These are phyloP conservation scores for Oscheius sp. DNA, from an alignment of 2,888 invertebrate species.

Conservation along the genomic window DNA sequence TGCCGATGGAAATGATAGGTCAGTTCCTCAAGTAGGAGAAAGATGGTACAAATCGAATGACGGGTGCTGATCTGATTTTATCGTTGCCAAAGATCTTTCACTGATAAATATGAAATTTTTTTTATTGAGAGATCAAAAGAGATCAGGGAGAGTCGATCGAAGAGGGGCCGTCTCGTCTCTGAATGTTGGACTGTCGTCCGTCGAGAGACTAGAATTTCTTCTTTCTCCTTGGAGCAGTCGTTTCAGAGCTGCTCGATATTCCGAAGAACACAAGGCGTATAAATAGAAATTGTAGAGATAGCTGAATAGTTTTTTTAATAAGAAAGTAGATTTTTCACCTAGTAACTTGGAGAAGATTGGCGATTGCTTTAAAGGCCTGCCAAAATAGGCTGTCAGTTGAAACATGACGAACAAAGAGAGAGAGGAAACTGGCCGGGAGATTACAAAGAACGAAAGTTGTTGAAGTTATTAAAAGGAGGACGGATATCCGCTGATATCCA, in stretches of 20 bases:
- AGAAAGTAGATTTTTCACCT: slow-evolving; percentile 57
- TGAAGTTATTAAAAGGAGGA: slow-evolving; percentile 72
- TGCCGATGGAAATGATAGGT: slow-evolving; percentile 81
- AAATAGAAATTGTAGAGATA: slow-evolving; percentile 73
- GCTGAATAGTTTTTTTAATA: slow-evolving; percentile 36
- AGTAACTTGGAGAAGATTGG: slow-evolving; percentile 73
- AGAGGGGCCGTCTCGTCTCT: slow-evolving; percentile 19
- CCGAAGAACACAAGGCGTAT: slow-evolving; percentile 63
- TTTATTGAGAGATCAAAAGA: too few relatives aligned
- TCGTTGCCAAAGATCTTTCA: not conserved
- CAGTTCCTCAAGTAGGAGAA: slow-evolving; percentile 24
- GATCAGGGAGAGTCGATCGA: slow-evolving; percentile 6
- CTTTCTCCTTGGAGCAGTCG: slow-evolving; percentile 52
- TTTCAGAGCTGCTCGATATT: slow-evolving; percentile 63
- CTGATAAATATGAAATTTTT: not conserved
- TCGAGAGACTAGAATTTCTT: slow-evolving; percentile 39
- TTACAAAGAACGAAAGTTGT: slow-evolving; percentile 73
- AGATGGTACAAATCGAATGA: not conserved
- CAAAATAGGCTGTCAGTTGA: slow-evolving; percentile 46
- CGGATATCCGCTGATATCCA: slow-evolving; percentile 70
- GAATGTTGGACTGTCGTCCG: slow-evolving; percentile 57
- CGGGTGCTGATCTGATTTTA: slow-evolving; percentile 21
- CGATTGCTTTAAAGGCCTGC: slow-evolving; percentile 73
- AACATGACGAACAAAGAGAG: slow-evolving; percentile 71
- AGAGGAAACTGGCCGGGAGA: slow-evolving; percentile 72